Evolutionary conservation across 2,888 invertebrate genomes (phyloP).

Genomic region (Hymenopus coronatus): DNA sequence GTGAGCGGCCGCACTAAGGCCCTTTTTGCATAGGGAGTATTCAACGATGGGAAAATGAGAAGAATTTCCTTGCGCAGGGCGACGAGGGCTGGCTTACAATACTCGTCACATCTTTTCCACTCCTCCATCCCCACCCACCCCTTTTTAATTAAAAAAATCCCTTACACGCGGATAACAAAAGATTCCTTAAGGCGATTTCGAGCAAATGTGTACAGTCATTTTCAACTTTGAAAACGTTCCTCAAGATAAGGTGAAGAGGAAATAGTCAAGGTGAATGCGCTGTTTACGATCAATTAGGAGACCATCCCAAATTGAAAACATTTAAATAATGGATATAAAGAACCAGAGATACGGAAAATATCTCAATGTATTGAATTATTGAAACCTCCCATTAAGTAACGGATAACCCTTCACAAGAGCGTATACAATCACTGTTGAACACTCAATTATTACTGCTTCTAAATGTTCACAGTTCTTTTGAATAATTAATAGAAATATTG

Average conservation of each 20-base stretch:
- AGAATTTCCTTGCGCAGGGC: not conserved
- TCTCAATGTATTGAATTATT: not conserved
- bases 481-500: too few relatives aligned
- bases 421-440: not conserved
- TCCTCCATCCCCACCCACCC: not conserved
- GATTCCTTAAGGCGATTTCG: constrained; percentile 5
- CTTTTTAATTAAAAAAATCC: constrained; percentile 10
- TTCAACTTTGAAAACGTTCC: not conserved
- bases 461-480: not conserved
- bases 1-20: not conserved
- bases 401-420: not conserved
- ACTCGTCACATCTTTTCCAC: not conserved
- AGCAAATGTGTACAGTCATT: not conserved
- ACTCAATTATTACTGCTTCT: not conserved
- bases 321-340: not conserved
- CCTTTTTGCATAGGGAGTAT: not conserved
- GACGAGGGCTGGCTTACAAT: not conserved
- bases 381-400: not conserved
- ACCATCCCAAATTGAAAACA: not conserved
- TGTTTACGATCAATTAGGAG: not conserved
- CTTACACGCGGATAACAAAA: not conserved
- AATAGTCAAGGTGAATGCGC: not conserved
- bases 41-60: not conserved
- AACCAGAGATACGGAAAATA: not conserved
- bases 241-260: not conserved